Conservation (phyloP, 2,113 vertebrate genomes). For the Epinephelus moara region DNA sequence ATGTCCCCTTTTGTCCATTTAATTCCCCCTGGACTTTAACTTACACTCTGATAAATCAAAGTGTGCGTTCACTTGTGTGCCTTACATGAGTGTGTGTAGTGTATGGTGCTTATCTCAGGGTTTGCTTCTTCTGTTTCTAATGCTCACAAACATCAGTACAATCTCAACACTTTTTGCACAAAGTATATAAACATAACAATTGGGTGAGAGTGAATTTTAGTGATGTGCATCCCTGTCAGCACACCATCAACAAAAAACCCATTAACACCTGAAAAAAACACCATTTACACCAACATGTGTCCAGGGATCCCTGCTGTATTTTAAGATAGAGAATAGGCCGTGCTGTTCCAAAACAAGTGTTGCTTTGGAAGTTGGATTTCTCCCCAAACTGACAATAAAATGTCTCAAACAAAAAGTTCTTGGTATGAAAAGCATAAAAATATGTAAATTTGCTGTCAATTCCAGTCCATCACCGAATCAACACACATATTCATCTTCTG, state of each 20-base stretch:
- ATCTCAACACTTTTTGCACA: background rate
- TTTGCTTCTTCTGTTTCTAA: background rate
- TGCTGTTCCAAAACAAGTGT: background rate
- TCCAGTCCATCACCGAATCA: background rate
- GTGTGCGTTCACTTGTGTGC: background rate
- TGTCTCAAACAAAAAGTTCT: background rate
- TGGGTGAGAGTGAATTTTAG: background rate
- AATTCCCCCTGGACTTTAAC: background rate
- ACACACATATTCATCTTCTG: background rate
- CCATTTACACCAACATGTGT: constrained; percentile 51
- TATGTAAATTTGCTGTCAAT: background rate
- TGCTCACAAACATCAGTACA: background rate
- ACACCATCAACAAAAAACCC: constrained; percentile 25
- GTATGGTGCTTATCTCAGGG: background rate
- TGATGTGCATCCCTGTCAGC: background rate
- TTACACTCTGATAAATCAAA: background rate
- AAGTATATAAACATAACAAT: background rate
- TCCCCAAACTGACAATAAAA: background rate
- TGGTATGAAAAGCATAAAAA: background rate
- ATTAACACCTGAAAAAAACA: constrained; percentile 55
- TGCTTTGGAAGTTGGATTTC: background rate
- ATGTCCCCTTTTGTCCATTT: background rate
- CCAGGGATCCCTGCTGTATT: constrained; percentile 30
- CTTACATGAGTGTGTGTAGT: background rate
- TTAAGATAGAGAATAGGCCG: background rate